Evolutionary conservation across 2,797 vertebrate species (phyloP).

Genomic region (Schizothorax lantsangensis): DNA sequence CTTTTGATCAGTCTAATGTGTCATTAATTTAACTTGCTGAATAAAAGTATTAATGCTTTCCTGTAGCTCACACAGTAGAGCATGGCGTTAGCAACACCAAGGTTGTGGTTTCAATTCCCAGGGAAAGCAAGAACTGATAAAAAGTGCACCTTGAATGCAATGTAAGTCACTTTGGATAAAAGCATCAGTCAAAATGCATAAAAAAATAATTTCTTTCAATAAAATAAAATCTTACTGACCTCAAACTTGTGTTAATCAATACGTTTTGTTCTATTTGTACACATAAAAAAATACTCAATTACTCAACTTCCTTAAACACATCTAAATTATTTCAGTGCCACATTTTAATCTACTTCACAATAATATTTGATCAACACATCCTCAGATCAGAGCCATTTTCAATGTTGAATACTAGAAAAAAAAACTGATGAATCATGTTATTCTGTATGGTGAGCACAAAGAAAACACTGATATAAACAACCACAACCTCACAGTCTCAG

Average conservation of each 20-base stretch:
- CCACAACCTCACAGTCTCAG: constrained; percentile 8
- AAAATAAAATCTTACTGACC: background rate
- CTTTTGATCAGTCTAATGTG: background rate
- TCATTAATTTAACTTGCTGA: background rate
- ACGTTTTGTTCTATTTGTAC: background rate
- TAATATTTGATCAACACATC: background rate
- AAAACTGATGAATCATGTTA: background rate
- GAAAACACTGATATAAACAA: constrained; percentile 6
- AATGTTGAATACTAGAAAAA: background rate
- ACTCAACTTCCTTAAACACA: background rate
- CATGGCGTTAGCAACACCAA: background rate
- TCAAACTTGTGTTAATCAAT: background rate
- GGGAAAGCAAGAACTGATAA: background rate
- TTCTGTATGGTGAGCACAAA: background rate
- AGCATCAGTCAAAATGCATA: background rate
- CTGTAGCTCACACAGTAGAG: background rate
- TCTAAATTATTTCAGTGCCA: too few species aligned
- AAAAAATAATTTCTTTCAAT: background rate
- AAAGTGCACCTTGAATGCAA: background rate
- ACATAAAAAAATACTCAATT: background rate
- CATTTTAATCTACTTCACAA: background rate
- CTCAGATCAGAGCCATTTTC: background rate
- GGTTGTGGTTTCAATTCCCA: background rate
- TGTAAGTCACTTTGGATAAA: background rate
- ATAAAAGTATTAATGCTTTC: background rate